These are phyloP conservation scores for Platycheirus albimanus DNA, from an alignment of 2,888 invertebrate genomes.

Conservation along the genomic window DNA sequence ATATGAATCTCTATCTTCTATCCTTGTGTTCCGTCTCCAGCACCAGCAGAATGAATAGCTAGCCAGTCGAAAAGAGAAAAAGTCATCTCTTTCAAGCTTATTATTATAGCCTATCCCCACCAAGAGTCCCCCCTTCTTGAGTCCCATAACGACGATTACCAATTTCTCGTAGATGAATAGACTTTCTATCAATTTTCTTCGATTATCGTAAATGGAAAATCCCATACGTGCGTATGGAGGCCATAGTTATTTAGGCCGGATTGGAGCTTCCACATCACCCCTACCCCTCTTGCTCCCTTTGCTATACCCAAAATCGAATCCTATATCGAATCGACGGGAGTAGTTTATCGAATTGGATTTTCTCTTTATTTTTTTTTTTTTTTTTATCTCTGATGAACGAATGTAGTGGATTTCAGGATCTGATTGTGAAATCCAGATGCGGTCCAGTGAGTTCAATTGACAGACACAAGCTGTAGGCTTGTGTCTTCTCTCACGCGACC, in stretches of 20 bases:
- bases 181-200: slow-evolving; percentile 73
- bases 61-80: slow-evolving; percentile 53
- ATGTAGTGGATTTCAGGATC: slow-evolving; percentile 64
- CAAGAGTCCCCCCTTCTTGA: background rate
- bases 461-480: slow-evolving; percentile 34
- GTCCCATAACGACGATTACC: slow-evolving; percentile 57
- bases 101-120: slow-evolving; percentile 4
- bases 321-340: slow-evolving; percentile 40
- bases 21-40: slow-evolving; percentile 11
- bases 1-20: slow-evolving; percentile 69
- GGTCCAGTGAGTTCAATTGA: slow-evolving; percentile 54
- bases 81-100: slow-evolving; percentile 50
- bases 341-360: slow-evolving; percentile 73
- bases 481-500: slow-evolving; percentile 48
- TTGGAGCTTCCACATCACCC: slow-evolving; percentile 5
- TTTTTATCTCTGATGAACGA: slow-evolving; percentile 48
- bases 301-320: no score
- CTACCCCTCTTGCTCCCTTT: no score
- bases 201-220: slow-evolving; percentile 74
- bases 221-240: slow-evolving; percentile 69
- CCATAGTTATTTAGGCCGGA: slow-evolving; percentile 54
- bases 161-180: slow-evolving; percentile 70
- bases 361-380: slow-evolving; percentile 47
- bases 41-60: slow-evolving; percentile 50
- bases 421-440: slow-evolving; percentile 60